Evolutionary conservation across 2,113 vertebrate species (phyloP), one percentile per base, ranked within the genome.

Genomic region (Pitta sordida): DNA sequence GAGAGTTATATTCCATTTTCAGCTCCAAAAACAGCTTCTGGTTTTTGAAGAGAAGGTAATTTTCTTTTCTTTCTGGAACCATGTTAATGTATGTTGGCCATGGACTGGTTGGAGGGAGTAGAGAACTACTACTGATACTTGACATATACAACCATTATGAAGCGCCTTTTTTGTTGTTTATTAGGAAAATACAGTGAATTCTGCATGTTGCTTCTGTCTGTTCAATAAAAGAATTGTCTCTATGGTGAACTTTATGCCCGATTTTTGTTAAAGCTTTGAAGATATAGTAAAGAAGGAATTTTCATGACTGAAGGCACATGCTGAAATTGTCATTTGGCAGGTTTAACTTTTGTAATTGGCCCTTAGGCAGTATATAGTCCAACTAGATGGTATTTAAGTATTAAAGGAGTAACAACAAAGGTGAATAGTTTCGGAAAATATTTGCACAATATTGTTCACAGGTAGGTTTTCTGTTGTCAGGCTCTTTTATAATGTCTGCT

Each of bases 351-450:
- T 55, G 9, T 84, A 68, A 75, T 56, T 95, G 77, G 69, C 75
- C 94, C 76, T 95, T 96, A 86, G 74, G 63, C 71, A 95, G 48
- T 39, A 79, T 55, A 60, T 88, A 92, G 85, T 91, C 89, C 65
- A 60, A 88, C 48, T 46, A 93, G 91, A 73, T 88, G 68, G 49
- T 86, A 83, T 93, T 90, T 62, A 83, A 92, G 36, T 88, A 53
- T 86, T 78, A 36, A 44, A 79, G 15, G 32, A 91, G 27, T 76
- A 87, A 94, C 83, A 27, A 46, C 59, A 48, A 82, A 70, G 39
- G 91, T 44, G 6, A 87, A 49, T 82, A 53, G 83, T 95, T 88
- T 91, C 19, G 15, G 36, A 39, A 96, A 90, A 60, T 83, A 65
- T n/a, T 91, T 65, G 27, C 41, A 27, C 26, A 58, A 10, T 53